Conservation (phyloP, 2,888 invertebrate species). For the Acrobasis suavella region DNA sequence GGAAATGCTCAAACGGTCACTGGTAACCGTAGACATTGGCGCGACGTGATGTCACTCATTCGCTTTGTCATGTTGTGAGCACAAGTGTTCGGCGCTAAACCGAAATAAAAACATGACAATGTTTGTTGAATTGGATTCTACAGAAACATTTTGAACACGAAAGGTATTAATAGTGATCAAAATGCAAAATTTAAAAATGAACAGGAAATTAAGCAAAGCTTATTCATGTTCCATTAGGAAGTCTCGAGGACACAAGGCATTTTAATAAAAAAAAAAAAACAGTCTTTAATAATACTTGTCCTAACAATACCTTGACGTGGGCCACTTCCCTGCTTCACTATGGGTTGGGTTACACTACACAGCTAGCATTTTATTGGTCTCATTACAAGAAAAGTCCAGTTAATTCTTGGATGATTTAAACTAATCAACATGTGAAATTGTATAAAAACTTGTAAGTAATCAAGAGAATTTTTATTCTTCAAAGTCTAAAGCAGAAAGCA, state of each 20-base stretch:
- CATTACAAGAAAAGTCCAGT: too few relatives aligned
- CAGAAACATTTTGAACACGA: constrained; percentile 40
- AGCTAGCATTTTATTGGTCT: too few relatives aligned
- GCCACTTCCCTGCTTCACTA: too few relatives aligned
- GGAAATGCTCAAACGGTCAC: constrained; percentile 35
- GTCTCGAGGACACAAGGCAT: too few relatives aligned
- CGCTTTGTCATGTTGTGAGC: constrained; percentile 61
- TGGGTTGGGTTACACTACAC: too few relatives aligned
- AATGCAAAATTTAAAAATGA: not conserved
- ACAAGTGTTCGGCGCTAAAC: constrained; percentile 54
- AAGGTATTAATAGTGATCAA: constrained; percentile 13
- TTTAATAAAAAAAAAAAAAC: not conserved
- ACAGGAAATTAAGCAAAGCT: not conserved
- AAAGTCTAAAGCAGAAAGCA: too few relatives aligned
- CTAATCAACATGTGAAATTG: too few relatives aligned
- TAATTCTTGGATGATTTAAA: too few relatives aligned
- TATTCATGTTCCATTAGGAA: too few relatives aligned
- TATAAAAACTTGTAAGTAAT: too few relatives aligned
- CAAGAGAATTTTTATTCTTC: too few relatives aligned
- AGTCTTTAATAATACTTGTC: not conserved
- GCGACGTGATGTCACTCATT: constrained; percentile 67
- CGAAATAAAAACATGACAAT: constrained; percentile 67
- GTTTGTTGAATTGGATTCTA: constrained; percentile 56
- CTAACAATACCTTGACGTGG: too few relatives aligned
- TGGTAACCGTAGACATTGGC: constrained; percentile 46